phyloP scores from a whole-genome alignment of 2,888 invertebrate species.

The Microchrysa polita region DNA sequence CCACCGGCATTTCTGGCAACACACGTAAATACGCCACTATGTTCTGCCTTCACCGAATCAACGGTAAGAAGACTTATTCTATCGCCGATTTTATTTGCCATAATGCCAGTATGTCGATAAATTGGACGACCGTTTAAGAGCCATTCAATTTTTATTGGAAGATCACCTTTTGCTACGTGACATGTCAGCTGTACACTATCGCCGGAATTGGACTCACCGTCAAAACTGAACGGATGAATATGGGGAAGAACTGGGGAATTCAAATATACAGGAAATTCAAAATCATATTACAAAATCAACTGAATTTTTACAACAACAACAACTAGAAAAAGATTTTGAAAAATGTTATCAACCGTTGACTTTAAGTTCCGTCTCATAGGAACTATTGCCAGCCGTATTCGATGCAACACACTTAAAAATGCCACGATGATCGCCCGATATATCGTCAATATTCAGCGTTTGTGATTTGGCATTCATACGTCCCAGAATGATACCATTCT shows the following conservation, averaged over 20 bases:
- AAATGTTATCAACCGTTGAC: conserved; percentile 61
- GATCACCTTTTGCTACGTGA: conserved; percentile 71
- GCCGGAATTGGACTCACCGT: conserved; percentile 71
- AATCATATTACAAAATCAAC: too few species aligned
- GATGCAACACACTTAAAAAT: conserved; percentile 72
- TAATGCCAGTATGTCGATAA: conserved; percentile 68
- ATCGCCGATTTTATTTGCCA: conserved; percentile 73
- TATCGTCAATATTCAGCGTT: conserved; percentile 71
- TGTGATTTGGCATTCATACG: conserved; percentile 66
- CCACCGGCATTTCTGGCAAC: conserved; percentile 72
- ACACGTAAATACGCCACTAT: conserved; percentile 77
- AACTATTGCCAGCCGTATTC: conserved; percentile 68
- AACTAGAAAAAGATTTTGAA: conserved; percentile 16
- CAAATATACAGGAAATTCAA: conserved; percentile 2
- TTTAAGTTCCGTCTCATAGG: conserved; percentile 64
- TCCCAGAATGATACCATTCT: conserved; percentile 60
- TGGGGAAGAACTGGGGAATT: conserved; percentile 73
- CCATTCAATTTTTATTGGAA: conserved; percentile 75
- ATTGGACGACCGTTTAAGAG: conserved; percentile 62
- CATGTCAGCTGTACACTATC: conserved; percentile 71
- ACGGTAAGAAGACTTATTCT: conserved; percentile 75
- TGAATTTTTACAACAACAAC: too few species aligned
- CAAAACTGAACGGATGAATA: conserved; percentile 65
- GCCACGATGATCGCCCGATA: conserved; percentile 71
- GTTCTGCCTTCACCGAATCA: conserved; percentile 74